Evolutionary conservation across 2,113 vertebrate species (phyloP).

Genomic region (Rhagologus leucostigma): DNA sequence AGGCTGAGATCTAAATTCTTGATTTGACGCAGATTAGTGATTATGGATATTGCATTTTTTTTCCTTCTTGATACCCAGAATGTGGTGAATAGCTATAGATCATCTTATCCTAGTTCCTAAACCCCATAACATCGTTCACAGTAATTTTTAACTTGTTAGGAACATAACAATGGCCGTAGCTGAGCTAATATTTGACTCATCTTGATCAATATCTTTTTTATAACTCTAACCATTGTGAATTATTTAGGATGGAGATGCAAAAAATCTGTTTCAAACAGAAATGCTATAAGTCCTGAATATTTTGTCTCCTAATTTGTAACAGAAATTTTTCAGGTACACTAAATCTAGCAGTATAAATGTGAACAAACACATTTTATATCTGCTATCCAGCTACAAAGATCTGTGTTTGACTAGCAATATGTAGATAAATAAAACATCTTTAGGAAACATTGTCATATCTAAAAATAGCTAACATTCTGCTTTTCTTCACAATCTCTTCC

Average conservation of each 20-base stretch:
- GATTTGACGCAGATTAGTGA: not conserved
- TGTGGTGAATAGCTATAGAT: not conserved
- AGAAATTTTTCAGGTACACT: not conserved
- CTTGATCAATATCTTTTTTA: not conserved
- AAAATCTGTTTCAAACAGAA: not conserved
- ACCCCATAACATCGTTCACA: not conserved
- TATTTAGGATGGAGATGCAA: not conserved
- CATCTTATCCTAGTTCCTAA: not conserved
- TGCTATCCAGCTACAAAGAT: not conserved
- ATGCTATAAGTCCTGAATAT: not conserved
- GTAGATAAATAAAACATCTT: not conserved
- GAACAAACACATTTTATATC: not conserved
- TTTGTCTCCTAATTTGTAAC: not conserved
- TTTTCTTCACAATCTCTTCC: not conserved
- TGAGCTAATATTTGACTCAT: not conserved
- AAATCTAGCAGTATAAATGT: not conserved
- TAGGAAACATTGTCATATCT: not conserved
- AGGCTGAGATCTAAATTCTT: not conserved
- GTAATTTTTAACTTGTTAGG: not conserved
- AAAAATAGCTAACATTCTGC: not conserved
- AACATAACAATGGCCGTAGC: accelerated
- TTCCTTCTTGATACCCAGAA: not conserved
- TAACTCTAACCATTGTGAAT: not conserved
- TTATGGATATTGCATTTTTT: not conserved
- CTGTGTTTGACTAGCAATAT: not conserved